These are phyloP conservation scores for Conus canariensis DNA, from an alignment of 2,888 invertebrate species.

Conservation along the genomic window DNA sequence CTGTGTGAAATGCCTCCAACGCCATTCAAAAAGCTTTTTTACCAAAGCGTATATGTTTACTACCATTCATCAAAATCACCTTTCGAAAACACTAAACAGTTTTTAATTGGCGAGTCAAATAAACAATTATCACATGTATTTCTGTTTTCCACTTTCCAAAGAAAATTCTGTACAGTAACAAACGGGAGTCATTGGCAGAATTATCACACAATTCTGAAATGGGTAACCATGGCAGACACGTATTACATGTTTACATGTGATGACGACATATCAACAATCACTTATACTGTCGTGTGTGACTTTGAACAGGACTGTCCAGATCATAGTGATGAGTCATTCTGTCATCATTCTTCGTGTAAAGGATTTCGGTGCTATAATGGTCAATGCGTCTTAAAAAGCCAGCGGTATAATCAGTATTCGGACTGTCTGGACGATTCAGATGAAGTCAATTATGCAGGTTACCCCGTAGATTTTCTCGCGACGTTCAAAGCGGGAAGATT, in stretches of 20 bases:
- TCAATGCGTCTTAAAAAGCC: neutral
- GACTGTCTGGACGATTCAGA: neutral
- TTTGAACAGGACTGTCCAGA: neutral
- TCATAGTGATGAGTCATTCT: neutral
- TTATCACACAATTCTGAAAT: neutral
- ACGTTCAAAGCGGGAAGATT: neutral
- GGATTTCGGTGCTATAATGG: neutral
- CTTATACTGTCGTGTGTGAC: neutral
- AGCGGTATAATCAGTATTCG: neutral
- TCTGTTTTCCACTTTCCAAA: neutral
- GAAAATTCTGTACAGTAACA: neutral
- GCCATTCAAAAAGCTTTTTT: neutral
- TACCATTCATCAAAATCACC: neutral
- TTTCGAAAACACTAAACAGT: neutral
- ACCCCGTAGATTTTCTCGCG: neutral
- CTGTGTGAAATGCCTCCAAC: neutral
- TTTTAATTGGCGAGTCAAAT: neutral
- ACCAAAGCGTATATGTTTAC: neutral
- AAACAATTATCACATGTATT: neutral
- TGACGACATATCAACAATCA: neutral
- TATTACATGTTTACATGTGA: neutral
- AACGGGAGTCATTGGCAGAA: neutral
- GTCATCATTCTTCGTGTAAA: neutral
- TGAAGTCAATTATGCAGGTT: neutral
- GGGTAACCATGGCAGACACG: neutral